Evolutionary conservation across 2,888 invertebrate genomes (phyloP).

Genomic region (Nemurella pictetii): DNA sequence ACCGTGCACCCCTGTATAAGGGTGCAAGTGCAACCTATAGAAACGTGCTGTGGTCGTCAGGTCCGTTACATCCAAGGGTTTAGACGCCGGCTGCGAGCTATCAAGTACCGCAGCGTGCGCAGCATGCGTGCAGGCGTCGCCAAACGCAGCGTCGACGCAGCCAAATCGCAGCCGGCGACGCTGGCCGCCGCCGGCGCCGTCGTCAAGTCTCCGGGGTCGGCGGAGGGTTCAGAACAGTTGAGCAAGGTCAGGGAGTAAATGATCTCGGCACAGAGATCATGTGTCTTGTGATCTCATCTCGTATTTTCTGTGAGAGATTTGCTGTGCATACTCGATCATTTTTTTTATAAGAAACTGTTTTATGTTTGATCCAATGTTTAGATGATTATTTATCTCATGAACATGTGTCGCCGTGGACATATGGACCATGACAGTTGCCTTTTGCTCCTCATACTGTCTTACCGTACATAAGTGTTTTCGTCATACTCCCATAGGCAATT

Average conservation of each 20-base stretch:
- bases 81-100: slow-evolving; percentile 57
- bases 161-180: neutral
- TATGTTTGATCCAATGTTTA: too few species aligned
- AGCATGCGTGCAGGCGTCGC: neutral
- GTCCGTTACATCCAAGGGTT: slow-evolving; percentile 58
- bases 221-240: neutral
- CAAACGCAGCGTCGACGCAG: neutral
- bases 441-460: too few species aligned
- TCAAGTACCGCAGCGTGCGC: slow-evolving; percentile 57
- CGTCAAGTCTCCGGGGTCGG: neutral
- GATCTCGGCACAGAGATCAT: neutral
- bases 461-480: too few species aligned
- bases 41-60: slow-evolving; percentile 49
- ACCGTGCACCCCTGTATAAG: too few species aligned
- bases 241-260: neutral
- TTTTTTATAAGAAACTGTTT: too few species aligned
- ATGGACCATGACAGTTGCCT: too few species aligned
- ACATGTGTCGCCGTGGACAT: too few species aligned
- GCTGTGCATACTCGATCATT: too few species aligned
- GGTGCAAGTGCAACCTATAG: too few species aligned
- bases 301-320: neutral
- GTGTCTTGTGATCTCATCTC: neutral
- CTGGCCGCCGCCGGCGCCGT: neutral
- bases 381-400: too few species aligned
- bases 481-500: too few species aligned